Conservation (phyloP, 2,113 vertebrate species). For the rat (Rattus norvegicus) region GRCr8 NC_086026.1:88407501-88408000, state of each 20-base stretch:
- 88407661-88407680: background rate
- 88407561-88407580: background rate
- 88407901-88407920: background rate
- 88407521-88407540: background rate
- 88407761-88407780: background rate
- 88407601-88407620: background rate
- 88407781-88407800: background rate
- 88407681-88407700: background rate
- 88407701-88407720: background rate
- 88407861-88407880: background rate
- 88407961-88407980: background rate
- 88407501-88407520: background rate
- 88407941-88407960: background rate
- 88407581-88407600: background rate
- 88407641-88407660: background rate
- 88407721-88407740: background rate
- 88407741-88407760: background rate
- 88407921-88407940: background rate
- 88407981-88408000: background rate
- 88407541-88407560: background rate
- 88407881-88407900: background rate
- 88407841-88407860: background rate
- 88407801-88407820: background rate
- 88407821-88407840: background rate
- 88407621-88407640: background rate